These are phyloP conservation scores for Choristoneura fumiferana DNA, from an alignment of 1,140 invertebrate species.

Conservation along the genomic window DNA sequence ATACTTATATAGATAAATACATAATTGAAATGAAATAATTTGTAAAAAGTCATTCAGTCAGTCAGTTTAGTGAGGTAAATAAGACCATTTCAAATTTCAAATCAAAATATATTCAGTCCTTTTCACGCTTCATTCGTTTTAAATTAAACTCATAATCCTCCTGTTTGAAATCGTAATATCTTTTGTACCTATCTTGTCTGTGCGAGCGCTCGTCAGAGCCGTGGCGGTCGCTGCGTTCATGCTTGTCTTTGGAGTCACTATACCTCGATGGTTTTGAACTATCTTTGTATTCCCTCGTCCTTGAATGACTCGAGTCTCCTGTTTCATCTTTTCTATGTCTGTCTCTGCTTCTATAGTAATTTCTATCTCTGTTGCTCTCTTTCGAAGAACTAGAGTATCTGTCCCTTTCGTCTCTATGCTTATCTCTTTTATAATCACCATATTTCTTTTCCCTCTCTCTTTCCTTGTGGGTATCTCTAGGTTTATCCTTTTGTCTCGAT, in stretches of 20 bases:
- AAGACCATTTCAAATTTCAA: too few species aligned
- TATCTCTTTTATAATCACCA: not conserved
- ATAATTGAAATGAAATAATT: too few species aligned
- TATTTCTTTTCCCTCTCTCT: not conserved
- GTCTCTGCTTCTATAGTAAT: conserved; percentile 3
- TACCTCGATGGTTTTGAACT: not conserved
- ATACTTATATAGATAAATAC: too few species aligned
- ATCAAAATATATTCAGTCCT: not conserved
- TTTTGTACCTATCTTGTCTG: not conserved
- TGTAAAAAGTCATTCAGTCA: too few species aligned
- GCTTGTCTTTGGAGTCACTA: not conserved
- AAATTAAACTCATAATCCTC: not conserved
- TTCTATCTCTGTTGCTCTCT: not conserved
- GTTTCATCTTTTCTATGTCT: not conserved
- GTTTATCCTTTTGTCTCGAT: not conserved
- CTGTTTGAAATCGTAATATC: conserved; percentile 15
- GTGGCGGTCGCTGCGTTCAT: not conserved
- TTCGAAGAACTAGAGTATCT: conserved; percentile 1
- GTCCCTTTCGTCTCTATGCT: not conserved
- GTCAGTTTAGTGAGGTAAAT: too few species aligned
- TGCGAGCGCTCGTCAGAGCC: not conserved
- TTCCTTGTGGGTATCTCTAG: not conserved
- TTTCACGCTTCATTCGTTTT: conserved; percentile 2
- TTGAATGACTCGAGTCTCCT: not conserved
- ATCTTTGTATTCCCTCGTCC: not conserved